phyloP scores from a whole-genome alignment of 2,888 invertebrate species.

The Miltochrista miniata region DNA sequence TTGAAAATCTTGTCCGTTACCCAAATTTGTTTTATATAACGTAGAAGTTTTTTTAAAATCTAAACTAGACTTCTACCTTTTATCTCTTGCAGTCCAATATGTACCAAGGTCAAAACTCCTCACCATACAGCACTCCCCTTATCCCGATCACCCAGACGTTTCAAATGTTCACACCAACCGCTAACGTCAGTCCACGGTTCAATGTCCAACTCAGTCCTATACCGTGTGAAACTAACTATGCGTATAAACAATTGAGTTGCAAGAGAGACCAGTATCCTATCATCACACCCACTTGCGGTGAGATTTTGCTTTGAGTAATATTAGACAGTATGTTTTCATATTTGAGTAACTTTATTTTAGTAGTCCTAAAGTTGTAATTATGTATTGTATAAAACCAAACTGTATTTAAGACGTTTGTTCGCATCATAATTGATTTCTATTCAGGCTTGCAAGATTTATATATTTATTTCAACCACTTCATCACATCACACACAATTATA shows the following conservation, averaged over 20 bases:
- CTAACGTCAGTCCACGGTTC: constrained; percentile 12
- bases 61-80: neutral
- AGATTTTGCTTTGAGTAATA: constrained; percentile 33
- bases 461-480: no score
- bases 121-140: constrained; percentile 32
- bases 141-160: constrained; percentile 65
- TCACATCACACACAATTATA: no score
- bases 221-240: constrained; percentile 18
- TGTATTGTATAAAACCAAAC: no score
- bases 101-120: constrained; percentile 30
- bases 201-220: constrained; percentile 39
- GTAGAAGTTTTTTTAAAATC: neutral
- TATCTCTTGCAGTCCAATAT: constrained; percentile 20
- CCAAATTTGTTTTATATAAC: no score
- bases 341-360: no score
- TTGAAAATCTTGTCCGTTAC: no score
- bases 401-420: no score
- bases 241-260: constrained; percentile 48
- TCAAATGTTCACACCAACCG: constrained; percentile 52
- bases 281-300: constrained; percentile 58
- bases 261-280: constrained; percentile 56
- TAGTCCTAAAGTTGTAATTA: no score
- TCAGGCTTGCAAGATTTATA: no score
- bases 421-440: no score
- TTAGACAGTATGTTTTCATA: no score